Evolutionary conservation across 2,797 vertebrate species (phyloP).

Genomic region (Paramormyrops hopkinsi): DNA sequence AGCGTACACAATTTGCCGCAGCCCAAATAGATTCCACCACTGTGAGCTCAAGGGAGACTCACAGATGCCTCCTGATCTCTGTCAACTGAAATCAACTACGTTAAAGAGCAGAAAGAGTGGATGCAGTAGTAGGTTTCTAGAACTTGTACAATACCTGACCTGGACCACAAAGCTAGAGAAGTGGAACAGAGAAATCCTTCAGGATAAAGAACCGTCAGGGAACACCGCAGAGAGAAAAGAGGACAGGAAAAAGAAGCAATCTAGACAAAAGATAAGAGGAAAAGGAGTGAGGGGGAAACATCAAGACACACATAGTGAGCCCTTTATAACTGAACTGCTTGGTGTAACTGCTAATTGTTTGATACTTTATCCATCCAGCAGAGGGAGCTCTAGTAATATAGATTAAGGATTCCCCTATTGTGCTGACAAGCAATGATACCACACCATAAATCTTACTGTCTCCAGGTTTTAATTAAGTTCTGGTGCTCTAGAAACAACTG

Average conservation of each 20-base stretch:
- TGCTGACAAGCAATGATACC: neutral
- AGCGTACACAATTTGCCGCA: neutral
- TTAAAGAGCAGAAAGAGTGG: neutral
- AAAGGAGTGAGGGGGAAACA: neutral
- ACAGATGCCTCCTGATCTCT: neutral
- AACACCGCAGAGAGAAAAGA: conserved; percentile 22
- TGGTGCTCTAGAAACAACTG: neutral
- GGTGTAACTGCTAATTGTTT: neutral
- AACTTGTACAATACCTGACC: conserved; percentile 32
- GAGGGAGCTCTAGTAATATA: neutral
- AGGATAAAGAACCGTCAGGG: conserved; percentile 29
- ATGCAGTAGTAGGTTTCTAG: neutral
- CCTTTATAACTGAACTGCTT: neutral
- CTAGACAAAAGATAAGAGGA: conserved; percentile 35
- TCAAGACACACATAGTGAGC: neutral
- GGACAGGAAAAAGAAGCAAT: conserved; percentile 21
- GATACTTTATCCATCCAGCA: neutral
- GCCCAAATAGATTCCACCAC: neutral
- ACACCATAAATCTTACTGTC: neutral
- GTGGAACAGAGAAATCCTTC: conserved; percentile 32
- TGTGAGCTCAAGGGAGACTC: neutral
- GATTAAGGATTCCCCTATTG: neutral
- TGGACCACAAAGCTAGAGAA: conserved; percentile 32
- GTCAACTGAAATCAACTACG: neutral
- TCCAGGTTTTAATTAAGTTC: neutral